A percentile compares a stretch with the other conserved stretches of the same genome.
These are phyloP conservation scores for Caenorhabditis inopinata DNA, from an alignment of 1,140 invertebrate genomes.

Conservation along the genomic window DNA sequence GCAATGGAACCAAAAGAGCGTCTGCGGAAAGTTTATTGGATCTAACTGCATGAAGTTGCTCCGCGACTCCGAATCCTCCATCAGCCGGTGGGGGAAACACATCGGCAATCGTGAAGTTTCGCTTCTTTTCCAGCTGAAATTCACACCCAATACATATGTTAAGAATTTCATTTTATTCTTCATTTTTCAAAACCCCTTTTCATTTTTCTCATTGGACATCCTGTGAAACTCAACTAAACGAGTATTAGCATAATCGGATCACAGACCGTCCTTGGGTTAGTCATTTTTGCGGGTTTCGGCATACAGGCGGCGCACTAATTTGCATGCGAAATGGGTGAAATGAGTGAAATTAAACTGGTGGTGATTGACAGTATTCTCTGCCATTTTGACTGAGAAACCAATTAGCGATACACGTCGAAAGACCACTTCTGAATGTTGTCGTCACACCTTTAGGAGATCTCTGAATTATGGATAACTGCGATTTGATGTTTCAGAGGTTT, in stretches of 20 bases:
- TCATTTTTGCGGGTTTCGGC: neutral
- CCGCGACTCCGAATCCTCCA: conserved; percentile 1
- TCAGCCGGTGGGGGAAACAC: neutral
- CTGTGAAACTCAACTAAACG: too few relatives aligned
- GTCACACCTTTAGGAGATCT: too few relatives aligned
- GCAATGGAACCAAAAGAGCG: conserved; percentile 41
- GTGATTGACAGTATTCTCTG: conserved; percentile 18
- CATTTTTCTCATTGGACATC: neutral
- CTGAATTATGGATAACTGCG: too few relatives aligned
- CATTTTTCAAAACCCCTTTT: neutral
- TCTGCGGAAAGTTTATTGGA: conserved; percentile 8
- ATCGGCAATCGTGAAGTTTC: conserved; percentile 13
- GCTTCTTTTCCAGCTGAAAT: conserved; percentile 10
- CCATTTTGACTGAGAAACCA: too few relatives aligned
- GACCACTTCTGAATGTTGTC: too few relatives aligned
- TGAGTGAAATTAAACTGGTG: conserved; percentile 10
- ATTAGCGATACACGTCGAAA: too few relatives aligned
- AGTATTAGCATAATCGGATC: conserved; percentile 25
- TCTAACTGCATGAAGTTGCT: conserved; percentile 1
- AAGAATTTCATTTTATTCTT: too few relatives aligned
- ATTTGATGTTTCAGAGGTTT: too few relatives aligned
- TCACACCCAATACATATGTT: too few relatives aligned
- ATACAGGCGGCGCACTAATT: neutral
- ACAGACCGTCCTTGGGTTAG: neutral
- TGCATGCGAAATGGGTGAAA: conserved; percentile 28